Base-by-base conservation (phyloP, 2,797 vertebrate genomes). In the Melopsittacus undulatus region DNA sequence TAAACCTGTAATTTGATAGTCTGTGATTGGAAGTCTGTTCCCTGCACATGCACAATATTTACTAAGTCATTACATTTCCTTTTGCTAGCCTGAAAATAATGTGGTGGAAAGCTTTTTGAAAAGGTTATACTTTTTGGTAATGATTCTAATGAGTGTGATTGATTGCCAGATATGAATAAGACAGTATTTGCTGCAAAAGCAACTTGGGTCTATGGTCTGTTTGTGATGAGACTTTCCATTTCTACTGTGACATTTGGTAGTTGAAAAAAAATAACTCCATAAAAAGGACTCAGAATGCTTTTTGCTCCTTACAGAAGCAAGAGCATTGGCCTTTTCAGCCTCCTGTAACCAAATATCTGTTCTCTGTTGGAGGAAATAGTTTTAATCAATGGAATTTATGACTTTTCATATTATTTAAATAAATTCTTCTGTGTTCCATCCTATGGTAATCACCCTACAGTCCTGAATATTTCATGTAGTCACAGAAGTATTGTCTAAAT, bases 171-270 rank as follows among this genome's bases (percentile, higher is more conserved):
- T 77, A 75, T 3, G 38, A 96, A 15, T 61, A 61, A 46, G 61
- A 73, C 13, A 95, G 57, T 84, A 77, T 87, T 59, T 93, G 61
- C 66, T 95, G 67, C 81, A 95, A 96, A 66, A 63, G 42, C 82
- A 57, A 89, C 29, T 94, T 85, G 59, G 7, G 23, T 80, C 49
- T 45, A 8, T 30, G 61, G 56, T 80, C 40, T 90, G 40, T n/a
- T 90, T 17, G 8, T 75, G 46, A 82, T 78, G 13, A 73, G 23
- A 64, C 11, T 79, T 79, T 34, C 7, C 6, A 63, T 86, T 82
- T 94, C 36, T 92, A 92, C 49, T 38, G 52, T 36, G 27, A 52
- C 18, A 84, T 21, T 87, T 83, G 92, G 82, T 76, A 82, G 66
- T 45, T 88, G 38, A 78, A 92, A 94, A 82, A 86, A 83, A 63